A percentile compares a stretch with the other conserved stretches of the same genome.
These are phyloP conservation scores for Burhinus bistriatus DNA, from an alignment of 2,113 vertebrate species.

Conservation along the genomic window DNA sequence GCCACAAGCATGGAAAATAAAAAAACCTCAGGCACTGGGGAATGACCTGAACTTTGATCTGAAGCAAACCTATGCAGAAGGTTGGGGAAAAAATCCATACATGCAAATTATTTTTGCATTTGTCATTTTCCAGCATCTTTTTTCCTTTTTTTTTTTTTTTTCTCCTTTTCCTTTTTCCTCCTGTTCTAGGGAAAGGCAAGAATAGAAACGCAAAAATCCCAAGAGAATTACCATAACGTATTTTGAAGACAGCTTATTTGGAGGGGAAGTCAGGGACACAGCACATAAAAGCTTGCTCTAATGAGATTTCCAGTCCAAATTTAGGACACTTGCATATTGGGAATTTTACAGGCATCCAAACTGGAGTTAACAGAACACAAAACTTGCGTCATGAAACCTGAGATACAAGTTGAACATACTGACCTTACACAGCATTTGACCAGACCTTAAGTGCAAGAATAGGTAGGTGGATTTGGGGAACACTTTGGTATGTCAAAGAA, in stretches of 20 bases:
- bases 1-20: conserved; percentile 8
- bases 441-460: neutral
- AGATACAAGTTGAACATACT: neutral
- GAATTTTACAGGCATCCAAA: conserved; percentile 6
- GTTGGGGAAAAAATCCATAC: neutral
- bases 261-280: neutral
- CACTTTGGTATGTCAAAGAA: neutral
- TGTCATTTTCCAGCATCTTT: neutral
- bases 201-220: neutral
- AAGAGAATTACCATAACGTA: neutral
- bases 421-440: neutral
- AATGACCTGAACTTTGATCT: conserved; percentile 16
- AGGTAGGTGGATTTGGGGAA: neutral
- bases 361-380: neutral
- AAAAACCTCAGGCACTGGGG: neutral
- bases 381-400: neutral
- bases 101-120: conserved; percentile 1
- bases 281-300: neutral
- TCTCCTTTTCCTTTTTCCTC: neutral
- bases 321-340: neutral
- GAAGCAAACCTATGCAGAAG: neutral
- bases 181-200: neutral
- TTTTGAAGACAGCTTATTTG: conserved; percentile 8
- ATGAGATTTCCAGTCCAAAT: neutral
- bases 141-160: neutral